Conservation (phyloP, 2,797 vertebrate genomes). For the Acanthopagrus latus region DNA sequence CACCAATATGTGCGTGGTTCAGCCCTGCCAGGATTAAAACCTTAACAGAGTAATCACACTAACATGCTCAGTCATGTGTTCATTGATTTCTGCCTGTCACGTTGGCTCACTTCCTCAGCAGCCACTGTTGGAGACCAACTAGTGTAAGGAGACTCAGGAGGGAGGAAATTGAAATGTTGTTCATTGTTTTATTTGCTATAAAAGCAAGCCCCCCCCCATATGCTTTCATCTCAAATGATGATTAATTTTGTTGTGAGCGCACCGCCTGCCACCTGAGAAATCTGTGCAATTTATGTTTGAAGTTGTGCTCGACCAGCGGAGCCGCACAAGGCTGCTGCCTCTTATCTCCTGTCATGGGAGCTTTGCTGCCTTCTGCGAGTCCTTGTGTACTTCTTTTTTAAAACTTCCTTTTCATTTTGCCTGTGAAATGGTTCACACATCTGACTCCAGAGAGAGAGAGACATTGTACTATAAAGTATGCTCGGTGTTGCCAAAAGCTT, state of each 20-base stretch:
- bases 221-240: constrained; percentile 73
- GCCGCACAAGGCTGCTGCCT: constrained; percentile 57
- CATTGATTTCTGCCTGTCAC: not conserved
- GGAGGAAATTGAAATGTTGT: constrained; percentile 31
- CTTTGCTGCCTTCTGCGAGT: constrained; percentile 47
- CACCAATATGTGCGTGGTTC: not conserved
- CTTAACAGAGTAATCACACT: not conserved
- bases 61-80: not conserved
- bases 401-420: constrained; percentile 28
- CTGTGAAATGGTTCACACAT: constrained; percentile 61
- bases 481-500: constrained; percentile 23
- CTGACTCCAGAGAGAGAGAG: constrained; percentile 55
- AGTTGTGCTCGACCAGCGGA: constrained; percentile 50
- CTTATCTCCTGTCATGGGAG: constrained; percentile 68
- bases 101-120: constrained; percentile 22
- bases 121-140: constrained; percentile 23
- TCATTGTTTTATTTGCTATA: constrained; percentile 44
- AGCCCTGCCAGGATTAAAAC: not conserved
- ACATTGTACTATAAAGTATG: constrained; percentile 31
- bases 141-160: not conserved
- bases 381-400: constrained; percentile 10
- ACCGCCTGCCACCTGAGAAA: constrained; percentile 73
- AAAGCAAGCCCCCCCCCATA: constrained; percentile 23
- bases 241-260: constrained; percentile 71
- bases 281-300: constrained; percentile 67